A percentile compares a stretch with the other conserved stretches of the same genome.
phyloP scores from a whole-genome alignment of 2,797 vertebrate species.

The Pipistrellus pipistrellus region DNA sequence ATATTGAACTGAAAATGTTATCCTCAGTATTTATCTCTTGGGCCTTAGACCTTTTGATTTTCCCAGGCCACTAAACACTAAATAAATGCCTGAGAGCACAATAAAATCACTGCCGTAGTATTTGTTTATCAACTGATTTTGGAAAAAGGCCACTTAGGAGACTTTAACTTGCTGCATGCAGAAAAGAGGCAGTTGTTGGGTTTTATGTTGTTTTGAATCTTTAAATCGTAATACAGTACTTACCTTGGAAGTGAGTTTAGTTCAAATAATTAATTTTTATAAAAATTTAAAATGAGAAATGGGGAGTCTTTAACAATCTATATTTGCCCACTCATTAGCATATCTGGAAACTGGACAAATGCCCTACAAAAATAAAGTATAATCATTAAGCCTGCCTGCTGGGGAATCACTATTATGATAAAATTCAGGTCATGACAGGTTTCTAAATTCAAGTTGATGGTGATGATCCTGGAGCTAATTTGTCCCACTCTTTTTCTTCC shows the following conservation, averaged over 20 bases:
- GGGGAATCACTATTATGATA: not conserved
- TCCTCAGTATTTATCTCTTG: constrained; percentile 53
- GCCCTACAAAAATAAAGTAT: not conserved
- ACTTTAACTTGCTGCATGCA: not conserved
- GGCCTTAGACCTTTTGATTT: constrained; percentile 12
- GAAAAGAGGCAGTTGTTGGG: not conserved
- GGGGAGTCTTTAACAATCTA: not conserved
- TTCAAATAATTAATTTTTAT: not conserved
- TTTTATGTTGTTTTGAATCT: constrained; percentile 11
- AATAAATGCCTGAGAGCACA: not conserved
- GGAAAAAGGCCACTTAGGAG: not conserved
- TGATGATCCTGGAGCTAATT: not conserved
- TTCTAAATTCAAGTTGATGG: not conserved
- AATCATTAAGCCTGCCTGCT: not conserved
- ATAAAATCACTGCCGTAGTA: not conserved
- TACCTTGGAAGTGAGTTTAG: not conserved
- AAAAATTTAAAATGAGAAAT: constrained; percentile 3
- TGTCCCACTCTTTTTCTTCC: not conserved
- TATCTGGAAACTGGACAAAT: not conserved
- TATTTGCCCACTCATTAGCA: not conserved
- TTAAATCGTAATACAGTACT: not conserved
- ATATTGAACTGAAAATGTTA: not conserved
- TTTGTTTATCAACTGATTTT: constrained; percentile 11
- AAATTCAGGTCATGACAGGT: not conserved
- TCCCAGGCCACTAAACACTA: constrained; percentile 9